Conservation (phyloP, 2,113 vertebrate species). For the Chionomys nivalis region DNA sequence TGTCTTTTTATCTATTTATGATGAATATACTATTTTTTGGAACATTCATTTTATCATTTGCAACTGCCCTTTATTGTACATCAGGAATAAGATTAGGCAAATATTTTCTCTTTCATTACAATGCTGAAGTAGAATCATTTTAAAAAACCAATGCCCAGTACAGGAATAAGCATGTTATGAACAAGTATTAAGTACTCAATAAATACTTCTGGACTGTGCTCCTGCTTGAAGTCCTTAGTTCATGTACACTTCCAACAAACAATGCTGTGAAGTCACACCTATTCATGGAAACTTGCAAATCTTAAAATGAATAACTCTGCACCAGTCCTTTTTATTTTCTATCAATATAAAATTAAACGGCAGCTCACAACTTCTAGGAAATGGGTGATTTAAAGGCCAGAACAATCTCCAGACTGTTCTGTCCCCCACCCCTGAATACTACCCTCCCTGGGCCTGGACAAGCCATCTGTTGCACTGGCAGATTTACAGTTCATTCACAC, state of each 20-base stretch:
- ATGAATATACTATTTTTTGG: background rate
- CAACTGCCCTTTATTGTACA: background rate
- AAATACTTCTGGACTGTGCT: background rate
- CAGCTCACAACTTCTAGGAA: slow-evolving; percentile 31
- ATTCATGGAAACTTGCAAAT: background rate
- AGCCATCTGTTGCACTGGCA: slow-evolving; percentile 81
- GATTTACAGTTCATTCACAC: slow-evolving; percentile 80
- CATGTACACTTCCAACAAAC: background rate
- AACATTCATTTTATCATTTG: background rate
- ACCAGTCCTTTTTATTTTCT: background rate
- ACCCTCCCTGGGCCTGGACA: slow-evolving; percentile 64
- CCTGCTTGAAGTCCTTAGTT: background rate
- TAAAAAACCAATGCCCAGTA: background rate
- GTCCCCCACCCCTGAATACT: slow-evolving; percentile 58
- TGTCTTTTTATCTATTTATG: background rate
- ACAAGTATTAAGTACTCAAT: background rate
- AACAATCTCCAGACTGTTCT: slow-evolving; percentile 43
- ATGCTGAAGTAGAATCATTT: background rate
- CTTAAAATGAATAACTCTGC: slow-evolving; percentile 37
- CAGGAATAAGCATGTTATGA: background rate
- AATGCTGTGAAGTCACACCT: background rate
- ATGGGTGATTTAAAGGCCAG: slow-evolving; percentile 69
- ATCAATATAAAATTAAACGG: background rate
- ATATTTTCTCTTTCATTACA: background rate
- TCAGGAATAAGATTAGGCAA: background rate